These are phyloP conservation scores for Scopus umbretta DNA, from an alignment of 2,113 vertebrate species.

Conservation along the genomic window DNA sequence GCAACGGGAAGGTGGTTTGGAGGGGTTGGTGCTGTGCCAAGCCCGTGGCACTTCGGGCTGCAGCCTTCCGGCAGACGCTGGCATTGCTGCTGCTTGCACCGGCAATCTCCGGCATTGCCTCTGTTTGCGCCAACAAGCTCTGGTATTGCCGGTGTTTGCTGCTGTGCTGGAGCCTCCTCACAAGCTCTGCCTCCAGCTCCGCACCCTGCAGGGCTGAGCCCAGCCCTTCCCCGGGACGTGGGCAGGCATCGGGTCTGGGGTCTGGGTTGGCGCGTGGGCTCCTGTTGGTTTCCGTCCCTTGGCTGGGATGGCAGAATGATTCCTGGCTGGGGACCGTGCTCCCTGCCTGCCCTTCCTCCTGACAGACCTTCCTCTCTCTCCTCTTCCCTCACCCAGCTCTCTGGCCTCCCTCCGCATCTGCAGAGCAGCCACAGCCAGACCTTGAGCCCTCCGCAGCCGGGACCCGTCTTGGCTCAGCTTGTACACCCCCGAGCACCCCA, in stretches of 20 bases:
- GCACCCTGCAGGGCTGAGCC: neutral
- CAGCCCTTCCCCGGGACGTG: accelerated
- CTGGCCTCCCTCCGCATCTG: neutral
- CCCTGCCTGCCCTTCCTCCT: neutral
- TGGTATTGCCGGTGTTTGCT: neutral
- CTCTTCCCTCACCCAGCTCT: neutral
- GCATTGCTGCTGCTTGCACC: neutral
- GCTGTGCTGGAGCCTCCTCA: neutral
- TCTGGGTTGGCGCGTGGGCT: neutral
- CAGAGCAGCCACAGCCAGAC: neutral
- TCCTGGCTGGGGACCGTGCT: accelerated
- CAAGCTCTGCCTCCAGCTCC: neutral
- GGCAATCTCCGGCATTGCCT: neutral
- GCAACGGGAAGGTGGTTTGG: neutral
- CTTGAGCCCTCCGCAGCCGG: neutral
- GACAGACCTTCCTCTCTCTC: neutral
- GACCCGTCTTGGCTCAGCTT: neutral
- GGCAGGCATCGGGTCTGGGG: accelerated
- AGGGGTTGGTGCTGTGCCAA: neutral
- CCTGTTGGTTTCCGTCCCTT: neutral
- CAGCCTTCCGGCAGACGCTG: neutral
- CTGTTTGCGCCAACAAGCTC: neutral
- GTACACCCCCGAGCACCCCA: neutral
- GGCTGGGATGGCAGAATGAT: neutral
- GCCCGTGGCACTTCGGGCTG: neutral